These are phyloP conservation scores for Elysia chlorotica DNA, from an alignment of 1,140 invertebrate genomes.

Conservation along the genomic window DNA sequence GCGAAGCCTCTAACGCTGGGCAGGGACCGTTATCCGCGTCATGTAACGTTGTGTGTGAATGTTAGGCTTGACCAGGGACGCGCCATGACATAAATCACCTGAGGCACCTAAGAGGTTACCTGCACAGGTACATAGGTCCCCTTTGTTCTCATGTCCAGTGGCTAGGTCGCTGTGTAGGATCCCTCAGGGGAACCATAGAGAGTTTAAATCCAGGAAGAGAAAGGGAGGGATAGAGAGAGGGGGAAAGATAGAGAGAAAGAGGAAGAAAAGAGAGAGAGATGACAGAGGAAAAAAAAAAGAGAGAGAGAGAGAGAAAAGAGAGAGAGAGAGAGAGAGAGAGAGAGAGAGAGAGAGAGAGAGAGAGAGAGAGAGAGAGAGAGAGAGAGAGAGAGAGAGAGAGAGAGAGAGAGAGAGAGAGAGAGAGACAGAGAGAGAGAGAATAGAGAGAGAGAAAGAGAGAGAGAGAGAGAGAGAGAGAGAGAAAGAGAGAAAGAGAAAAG, in stretches of 20 bases:
- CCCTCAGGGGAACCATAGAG: background rate
- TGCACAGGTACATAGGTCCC: too few species aligned
- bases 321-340: background rate
- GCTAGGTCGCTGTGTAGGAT: background rate
- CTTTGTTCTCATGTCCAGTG: too few species aligned
- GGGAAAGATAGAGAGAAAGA: background rate
- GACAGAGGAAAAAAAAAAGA: background rate
- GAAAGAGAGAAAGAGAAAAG: background rate
- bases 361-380: conserved; percentile 8
- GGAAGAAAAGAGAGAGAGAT: background rate
- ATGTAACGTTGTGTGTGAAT: too few species aligned
- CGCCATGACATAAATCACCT: too few species aligned
- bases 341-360: background rate
- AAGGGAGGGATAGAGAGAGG: background rate
- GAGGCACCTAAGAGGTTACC: too few species aligned
- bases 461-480: background rate
- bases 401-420: conserved; percentile 8
- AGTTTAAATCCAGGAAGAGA: background rate
- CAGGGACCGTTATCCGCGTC: too few species aligned
- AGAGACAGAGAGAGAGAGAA: conserved; percentile 3
- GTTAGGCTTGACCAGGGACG: too few species aligned
- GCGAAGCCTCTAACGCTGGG: too few species aligned
- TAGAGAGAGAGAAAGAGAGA: conserved; percentile 3
- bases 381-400: background rate
- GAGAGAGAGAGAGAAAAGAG: background rate